phyloP scores from a whole-genome alignment of 2,797 vertebrate genomes.

The Catostomus latipinnis region DNA sequence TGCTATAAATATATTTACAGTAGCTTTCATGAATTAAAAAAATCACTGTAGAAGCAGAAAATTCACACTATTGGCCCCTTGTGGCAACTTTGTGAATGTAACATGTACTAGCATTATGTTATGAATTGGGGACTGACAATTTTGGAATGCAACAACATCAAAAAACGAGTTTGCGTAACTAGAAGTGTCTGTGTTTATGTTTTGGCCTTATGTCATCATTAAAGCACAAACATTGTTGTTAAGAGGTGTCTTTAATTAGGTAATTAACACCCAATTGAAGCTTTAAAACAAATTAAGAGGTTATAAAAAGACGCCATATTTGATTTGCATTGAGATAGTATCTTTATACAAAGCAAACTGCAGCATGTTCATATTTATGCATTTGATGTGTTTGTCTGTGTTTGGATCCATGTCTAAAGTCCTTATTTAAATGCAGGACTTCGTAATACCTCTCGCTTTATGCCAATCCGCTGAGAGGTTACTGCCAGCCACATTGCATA shows the following conservation, averaged over 20 bases:
- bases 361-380: constrained; percentile 19
- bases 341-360: background rate
- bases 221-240: background rate
- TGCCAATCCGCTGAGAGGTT: constrained; percentile 29
- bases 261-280: background rate
- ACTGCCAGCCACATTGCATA: background rate
- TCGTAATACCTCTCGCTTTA: constrained; percentile 26
- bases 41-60: too few relatives aligned
- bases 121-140: too few relatives aligned
- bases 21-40: too few relatives aligned
- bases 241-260: constrained; percentile 15
- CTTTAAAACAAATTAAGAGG: background rate
- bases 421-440: constrained; percentile 40
- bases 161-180: too few relatives aligned
- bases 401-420: constrained; percentile 30
- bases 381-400: constrained; percentile 6
- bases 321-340: background rate
- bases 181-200: too few relatives aligned
- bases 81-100: too few relatives aligned
- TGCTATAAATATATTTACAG: too few relatives aligned
- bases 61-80: too few relatives aligned
- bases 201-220: too few relatives aligned
- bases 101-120: too few relatives aligned
- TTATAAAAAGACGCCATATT: background rate
- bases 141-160: too few relatives aligned